Evolutionary conservation across 2,888 invertebrate genomes (phyloP).

Genomic region (Salticus scenicus): DNA sequence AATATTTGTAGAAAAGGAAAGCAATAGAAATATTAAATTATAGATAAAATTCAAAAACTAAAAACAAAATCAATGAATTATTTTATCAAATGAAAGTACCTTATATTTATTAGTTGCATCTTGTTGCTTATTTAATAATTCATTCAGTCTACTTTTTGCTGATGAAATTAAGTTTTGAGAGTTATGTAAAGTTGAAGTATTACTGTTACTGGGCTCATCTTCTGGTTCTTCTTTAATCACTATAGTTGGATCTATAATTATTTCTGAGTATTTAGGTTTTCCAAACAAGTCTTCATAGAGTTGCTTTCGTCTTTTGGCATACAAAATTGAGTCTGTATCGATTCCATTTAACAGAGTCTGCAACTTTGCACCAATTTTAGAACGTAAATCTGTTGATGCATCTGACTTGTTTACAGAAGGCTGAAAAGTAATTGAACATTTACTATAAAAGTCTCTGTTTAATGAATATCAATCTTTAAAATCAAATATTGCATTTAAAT

Average conservation of each 20-base stretch:
- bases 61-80: too few relatives aligned
- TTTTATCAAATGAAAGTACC: neutral
- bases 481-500: too few relatives aligned
- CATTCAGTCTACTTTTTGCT: conserved; percentile 22
- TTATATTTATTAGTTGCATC: neutral
- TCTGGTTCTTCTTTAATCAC: neutral
- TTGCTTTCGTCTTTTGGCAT: neutral
- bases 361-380: conserved; percentile 19
- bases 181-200: neutral
- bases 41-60: too few relatives aligned
- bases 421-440: neutral
- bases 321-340: conserved; percentile 2
- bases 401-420: neutral
- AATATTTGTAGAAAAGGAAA: too few relatives aligned
- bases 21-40: too few relatives aligned
- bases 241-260: neutral
- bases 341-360: conserved; percentile 23
- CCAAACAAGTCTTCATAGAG: neutral
- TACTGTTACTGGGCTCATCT: neutral
- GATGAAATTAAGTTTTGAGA: conserved; percentile 19
- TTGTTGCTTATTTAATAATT: conserved; percentile 10
- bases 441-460: too few relatives aligned
- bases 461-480: too few relatives aligned
- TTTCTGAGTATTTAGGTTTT: neutral
- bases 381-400: conserved; percentile 7